A percentile compares a stretch with the other conserved stretches of the same genome.
Conservation (phyloP, 2,888 invertebrate species). For the Malacosoma neustria region DNA sequence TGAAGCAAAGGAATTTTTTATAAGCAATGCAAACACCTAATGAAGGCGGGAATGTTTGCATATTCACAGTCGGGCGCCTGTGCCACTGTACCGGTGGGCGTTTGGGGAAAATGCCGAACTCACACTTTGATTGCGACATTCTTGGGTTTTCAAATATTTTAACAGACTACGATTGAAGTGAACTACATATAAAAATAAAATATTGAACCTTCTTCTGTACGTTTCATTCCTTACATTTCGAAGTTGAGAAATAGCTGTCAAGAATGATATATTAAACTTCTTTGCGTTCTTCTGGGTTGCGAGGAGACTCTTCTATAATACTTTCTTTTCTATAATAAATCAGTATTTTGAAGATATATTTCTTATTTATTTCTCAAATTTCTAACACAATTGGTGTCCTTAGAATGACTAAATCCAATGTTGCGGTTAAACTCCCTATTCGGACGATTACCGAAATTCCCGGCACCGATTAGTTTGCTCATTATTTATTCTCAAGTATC, state of each 20-base stretch:
- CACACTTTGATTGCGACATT: slow-evolving; percentile 10
- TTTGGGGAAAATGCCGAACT: slow-evolving; percentile 14
- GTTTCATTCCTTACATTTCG: no score
- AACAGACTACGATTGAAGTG: no score
- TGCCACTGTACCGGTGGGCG: slow-evolving; percentile 3
- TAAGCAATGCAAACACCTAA: slow-evolving; percentile 60
- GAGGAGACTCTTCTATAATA: no score
- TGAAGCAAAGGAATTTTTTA: slow-evolving; percentile 31
- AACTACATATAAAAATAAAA: no score
- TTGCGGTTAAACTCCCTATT: neutral
- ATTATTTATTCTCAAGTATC: slow-evolving; percentile 54
- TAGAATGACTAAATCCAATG: neutral
- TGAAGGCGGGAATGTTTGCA: slow-evolving; percentile 59
- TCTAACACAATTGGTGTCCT: slow-evolving; percentile 1
- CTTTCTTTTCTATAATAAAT: no score
- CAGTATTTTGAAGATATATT: no score
- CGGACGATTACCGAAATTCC: slow-evolving; percentile 10
- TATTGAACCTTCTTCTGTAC: no score
- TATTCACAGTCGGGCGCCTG: slow-evolving; percentile 37
- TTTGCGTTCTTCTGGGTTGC: no score
- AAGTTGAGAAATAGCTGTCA: no score
- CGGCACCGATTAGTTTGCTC: slow-evolving; percentile 29
- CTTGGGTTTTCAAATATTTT: slow-evolving; percentile 17
- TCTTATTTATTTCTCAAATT: neutral
- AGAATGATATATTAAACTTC: no score